Evolutionary conservation across 2,113 vertebrate genomes (phyloP).

Genomic region (Formicarius rufipectus): DNA sequence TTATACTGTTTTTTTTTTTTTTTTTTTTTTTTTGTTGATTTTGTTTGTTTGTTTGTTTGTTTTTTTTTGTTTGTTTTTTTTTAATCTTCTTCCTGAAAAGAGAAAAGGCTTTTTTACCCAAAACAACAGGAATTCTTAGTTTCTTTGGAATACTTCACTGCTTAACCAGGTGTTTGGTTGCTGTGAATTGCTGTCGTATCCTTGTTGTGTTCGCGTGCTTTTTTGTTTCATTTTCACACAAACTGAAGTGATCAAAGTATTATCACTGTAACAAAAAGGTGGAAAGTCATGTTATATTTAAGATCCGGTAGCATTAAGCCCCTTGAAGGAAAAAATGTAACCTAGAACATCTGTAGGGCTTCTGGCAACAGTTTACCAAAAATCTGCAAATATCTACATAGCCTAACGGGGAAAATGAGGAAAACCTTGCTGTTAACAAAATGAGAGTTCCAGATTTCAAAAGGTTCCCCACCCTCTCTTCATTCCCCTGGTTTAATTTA

Average conservation of each 20-base stretch:
- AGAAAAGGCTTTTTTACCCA: neutral
- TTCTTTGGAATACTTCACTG: neutral
- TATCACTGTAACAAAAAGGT: neutral
- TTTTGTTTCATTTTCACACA: neutral
- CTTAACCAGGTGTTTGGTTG: constrained; percentile 26
- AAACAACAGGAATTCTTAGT: neutral
- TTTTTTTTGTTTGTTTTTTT: neutral
- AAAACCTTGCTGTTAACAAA: constrained; percentile 12
- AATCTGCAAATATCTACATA: neutral
- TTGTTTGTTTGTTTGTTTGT: neutral
- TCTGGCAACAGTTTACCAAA: constrained; percentile 1
- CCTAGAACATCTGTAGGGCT: neutral
- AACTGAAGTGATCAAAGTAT: neutral
- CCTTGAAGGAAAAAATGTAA: neutral
- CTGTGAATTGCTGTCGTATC: neutral
- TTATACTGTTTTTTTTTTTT: neutral
- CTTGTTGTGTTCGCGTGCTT: neutral
- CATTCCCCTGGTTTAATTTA: constrained; percentile 16
- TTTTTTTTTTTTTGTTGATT: neutral
- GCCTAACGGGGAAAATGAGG: neutral
- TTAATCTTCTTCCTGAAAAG: neutral
- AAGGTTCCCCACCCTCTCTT: neutral
- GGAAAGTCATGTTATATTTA: neutral
- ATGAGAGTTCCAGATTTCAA: constrained; percentile 10
- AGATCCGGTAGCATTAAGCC: neutral